Evolutionary conservation across 1,140 invertebrate genomes (phyloP).

Genomic region (Drosophila kurseongensis): DNA sequence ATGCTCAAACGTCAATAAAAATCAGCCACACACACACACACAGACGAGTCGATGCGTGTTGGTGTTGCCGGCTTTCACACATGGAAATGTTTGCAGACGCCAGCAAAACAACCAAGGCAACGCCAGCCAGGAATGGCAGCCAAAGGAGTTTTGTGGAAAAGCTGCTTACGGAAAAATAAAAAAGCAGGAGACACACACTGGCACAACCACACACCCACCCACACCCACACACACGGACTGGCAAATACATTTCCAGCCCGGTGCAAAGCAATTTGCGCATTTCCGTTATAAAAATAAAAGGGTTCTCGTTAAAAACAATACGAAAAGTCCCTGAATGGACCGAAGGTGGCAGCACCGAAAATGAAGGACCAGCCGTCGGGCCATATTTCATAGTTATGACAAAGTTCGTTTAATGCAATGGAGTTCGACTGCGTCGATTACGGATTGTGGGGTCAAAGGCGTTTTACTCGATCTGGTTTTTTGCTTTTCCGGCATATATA

Average conservation of each 20-base stretch:
- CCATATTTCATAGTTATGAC: slow-evolving; percentile 74
- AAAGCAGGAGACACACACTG: slow-evolving; percentile 61
- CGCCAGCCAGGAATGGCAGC: slow-evolving; percentile 29
- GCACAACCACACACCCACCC: slow-evolving; percentile 11
- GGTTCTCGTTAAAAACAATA: slow-evolving; percentile 79
- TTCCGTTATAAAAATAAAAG: slow-evolving; percentile 80
- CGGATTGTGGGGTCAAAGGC: slow-evolving; percentile 15
- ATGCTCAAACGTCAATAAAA: slow-evolving; percentile 81
- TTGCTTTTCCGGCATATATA: not conserved
- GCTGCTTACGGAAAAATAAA: slow-evolving; percentile 77
- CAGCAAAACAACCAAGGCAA: slow-evolving; percentile 70
- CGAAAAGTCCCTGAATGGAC: slow-evolving; percentile 46
- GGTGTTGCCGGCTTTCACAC: slow-evolving; percentile 68
- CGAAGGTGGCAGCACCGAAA: slow-evolving; percentile 6
- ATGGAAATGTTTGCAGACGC: slow-evolving; percentile 80
- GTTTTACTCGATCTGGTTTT: slow-evolving; percentile 2
- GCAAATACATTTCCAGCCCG: slow-evolving; percentile 71
- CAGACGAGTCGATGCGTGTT: slow-evolving; percentile 28
- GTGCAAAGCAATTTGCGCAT: slow-evolving; percentile 82
- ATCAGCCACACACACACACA: slow-evolving; percentile 57
- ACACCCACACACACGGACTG: slow-evolving; percentile 12
- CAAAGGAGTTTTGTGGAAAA: slow-evolving; percentile 63
- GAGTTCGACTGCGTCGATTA: slow-evolving; percentile 43
- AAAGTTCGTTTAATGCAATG: slow-evolving; percentile 68
- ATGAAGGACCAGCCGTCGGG: slow-evolving; percentile 40